A percentile compares a stretch with the other conserved stretches of the same genome.
These are phyloP conservation scores for Steinernema carpocapsae DNA, from an alignment of 2,888 invertebrate species.

Conservation along the genomic window DNA sequence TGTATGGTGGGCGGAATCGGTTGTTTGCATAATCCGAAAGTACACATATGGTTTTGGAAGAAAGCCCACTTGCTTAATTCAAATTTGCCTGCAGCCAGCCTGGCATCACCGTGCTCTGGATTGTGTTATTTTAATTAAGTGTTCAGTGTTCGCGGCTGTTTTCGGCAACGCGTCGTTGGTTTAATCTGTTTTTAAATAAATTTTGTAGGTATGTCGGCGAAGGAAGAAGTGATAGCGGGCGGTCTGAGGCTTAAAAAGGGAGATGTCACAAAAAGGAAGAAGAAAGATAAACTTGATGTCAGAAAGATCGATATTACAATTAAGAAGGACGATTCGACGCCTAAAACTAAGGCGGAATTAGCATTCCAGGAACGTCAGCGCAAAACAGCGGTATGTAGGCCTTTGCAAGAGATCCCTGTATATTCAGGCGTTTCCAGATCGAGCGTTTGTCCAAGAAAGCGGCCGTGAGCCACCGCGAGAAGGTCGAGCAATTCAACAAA, in stretches of 20 bases:
- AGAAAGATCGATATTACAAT: conserved; percentile 25
- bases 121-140: no score
- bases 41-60: no score
- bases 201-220: conserved; percentile 39
- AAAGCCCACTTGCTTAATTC: no score
- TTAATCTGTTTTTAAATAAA: no score
- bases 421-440: conserved; percentile 45
- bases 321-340: conserved; percentile 34
- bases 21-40: background rate
- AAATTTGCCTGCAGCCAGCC: no score
- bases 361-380: conserved; percentile 57
- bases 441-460: conserved; percentile 56
- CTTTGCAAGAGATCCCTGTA: background rate
- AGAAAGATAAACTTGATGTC: conserved; percentile 46
- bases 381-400: conserved; percentile 50
- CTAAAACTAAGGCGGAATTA: conserved; percentile 57
- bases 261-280: conserved; percentile 52
- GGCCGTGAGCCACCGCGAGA: conserved; percentile 56
- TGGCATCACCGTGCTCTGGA: no score
- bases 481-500: conserved; percentile 59
- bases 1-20: conserved; percentile 2
- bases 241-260: conserved; percentile 59
- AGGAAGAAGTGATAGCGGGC: conserved; percentile 53
- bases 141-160: no score
- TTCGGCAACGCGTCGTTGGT: no score